Base-by-base conservation (phyloP, 2,797 vertebrate genomes). In the Nannoperca obscura region DNA sequence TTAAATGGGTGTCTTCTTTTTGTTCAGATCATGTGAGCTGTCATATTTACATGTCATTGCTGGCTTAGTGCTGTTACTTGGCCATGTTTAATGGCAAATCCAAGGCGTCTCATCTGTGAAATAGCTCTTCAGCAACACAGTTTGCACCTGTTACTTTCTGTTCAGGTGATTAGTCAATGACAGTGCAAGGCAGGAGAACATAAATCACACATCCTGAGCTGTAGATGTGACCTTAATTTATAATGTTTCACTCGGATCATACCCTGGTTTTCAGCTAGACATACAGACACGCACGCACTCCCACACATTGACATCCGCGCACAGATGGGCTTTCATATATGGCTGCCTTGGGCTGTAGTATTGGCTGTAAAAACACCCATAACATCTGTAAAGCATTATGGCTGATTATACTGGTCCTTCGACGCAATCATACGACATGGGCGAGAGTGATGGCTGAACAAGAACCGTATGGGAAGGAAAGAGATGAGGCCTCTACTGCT, bases 361-460 rank as follows among this genome's bases (percentile, higher is more conserved):
- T 89, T 91, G 89, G 86, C 88, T 94, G 91, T 89, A 90, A 92
- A 92, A 91, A 91, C 88, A 92, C 84, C 80, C 88, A 71, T 79
- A 91, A 91, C 93, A 95, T 94, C 94, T 95, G 93, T 86, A 92
- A 94, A 86, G 68, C 86, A 94, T 94, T 94, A 94, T 19, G 72
- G 78, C 84, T 94, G 91, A 95, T 93, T 95, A 94, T 91, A 79
- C 86, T 77, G 82, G 86, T 92, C 87, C 86, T 91, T 86, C 88
- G 81, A 62, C 27, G 85, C 86, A 94, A 91, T 94, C 93, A 92
- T 92, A 87, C 89, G 87, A 78, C 88, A 88, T 88, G 84, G 88
- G 86, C 77, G 82, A 84, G 84, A 91, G 85, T 46, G 64, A 85
- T 80, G 78, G 82, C 54, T 84, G 81, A 91, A 87, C 88, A 85